phyloP scores from a whole-genome alignment of 2,797 vertebrate species.

The Anguilla marmorata region DNA sequence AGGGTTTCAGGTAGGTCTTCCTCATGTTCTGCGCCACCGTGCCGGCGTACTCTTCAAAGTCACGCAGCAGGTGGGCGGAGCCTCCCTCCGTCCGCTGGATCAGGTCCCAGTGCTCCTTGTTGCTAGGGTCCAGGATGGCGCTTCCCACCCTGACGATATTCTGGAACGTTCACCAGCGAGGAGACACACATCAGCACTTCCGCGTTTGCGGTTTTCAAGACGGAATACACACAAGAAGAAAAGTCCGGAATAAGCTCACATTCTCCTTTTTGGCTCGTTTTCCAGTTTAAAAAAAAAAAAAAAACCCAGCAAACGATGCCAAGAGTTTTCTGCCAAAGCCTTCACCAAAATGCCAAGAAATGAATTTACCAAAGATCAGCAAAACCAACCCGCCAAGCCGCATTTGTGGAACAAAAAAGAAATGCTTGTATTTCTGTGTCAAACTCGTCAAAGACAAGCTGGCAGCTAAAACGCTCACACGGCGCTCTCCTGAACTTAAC shows the following conservation, averaged over 20 bases:
- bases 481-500: background rate
- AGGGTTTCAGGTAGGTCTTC: conserved; percentile 82
- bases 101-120: conserved; percentile 79
- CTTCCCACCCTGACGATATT: conserved; percentile 76
- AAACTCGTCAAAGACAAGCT: too few species aligned
- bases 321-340: background rate
- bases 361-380: background rate
- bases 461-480: background rate
- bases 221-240: background rate
- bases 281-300: background rate
- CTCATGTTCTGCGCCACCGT: conserved; percentile 77
- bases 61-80: conserved; percentile 68
- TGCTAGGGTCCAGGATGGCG: conserved; percentile 72
- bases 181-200: background rate
- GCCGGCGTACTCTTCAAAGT: conserved; percentile 77
- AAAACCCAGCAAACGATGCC: too few species aligned
- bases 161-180: conserved; percentile 57
- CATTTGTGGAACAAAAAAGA: too few species aligned
- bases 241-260: background rate
- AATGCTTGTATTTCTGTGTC: too few species aligned
- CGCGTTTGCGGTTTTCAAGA: background rate
- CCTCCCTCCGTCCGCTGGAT: conserved; percentile 79
- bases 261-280: background rate
- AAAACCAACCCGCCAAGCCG: background rate
- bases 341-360: background rate